Percentiles rank a stretch among this genome's conserved stretches.
phyloP scores from a whole-genome alignment of 2,113 vertebrate genomes.

The Corvus hawaiiensis region DNA sequence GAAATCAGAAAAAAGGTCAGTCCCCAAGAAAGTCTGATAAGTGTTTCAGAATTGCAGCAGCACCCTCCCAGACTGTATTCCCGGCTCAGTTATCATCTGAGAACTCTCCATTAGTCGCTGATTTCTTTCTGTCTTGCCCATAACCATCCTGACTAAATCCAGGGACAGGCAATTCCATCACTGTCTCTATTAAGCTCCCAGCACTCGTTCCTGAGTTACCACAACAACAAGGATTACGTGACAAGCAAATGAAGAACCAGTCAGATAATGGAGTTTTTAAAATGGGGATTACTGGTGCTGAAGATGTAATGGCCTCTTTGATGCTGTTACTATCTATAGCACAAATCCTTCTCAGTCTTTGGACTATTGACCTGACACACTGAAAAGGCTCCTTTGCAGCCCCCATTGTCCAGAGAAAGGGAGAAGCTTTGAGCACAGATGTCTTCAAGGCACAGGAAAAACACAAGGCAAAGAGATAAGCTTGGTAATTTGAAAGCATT shows the following conservation, averaged over 20 bases:
- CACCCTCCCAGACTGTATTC: not conserved
- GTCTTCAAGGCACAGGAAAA: constrained; percentile 29
- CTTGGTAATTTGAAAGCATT: not conserved
- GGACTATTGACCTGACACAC: constrained; percentile 27
- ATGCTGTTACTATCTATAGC: constrained; percentile 55
- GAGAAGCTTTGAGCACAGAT: constrained; percentile 5
- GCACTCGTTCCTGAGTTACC: not conserved
- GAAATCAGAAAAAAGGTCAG: not conserved
- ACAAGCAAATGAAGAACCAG: constrained; percentile 51
- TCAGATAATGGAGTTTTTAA: constrained; percentile 57
- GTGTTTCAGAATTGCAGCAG: not conserved
- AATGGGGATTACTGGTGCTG: constrained; percentile 48
- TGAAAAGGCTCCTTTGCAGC: constrained; percentile 47
- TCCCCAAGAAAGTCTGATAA: not conserved
- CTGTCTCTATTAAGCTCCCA: not conserved
- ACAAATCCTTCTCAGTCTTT: constrained; percentile 47
- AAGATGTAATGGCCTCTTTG: constrained; percentile 47
- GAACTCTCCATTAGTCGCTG: not conserved
- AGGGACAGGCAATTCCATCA: constrained; percentile 9
- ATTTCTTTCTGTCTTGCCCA: not conserved
- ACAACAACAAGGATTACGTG: constrained; percentile 50
- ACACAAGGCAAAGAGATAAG: constrained; percentile 44
- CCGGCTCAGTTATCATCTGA: not conserved
- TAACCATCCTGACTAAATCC: not conserved
- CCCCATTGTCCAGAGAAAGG: constrained; percentile 8